These are phyloP conservation scores for Rhamnusium bicolor DNA, from an alignment of 2,888 invertebrate species.

Conservation along the genomic window DNA sequence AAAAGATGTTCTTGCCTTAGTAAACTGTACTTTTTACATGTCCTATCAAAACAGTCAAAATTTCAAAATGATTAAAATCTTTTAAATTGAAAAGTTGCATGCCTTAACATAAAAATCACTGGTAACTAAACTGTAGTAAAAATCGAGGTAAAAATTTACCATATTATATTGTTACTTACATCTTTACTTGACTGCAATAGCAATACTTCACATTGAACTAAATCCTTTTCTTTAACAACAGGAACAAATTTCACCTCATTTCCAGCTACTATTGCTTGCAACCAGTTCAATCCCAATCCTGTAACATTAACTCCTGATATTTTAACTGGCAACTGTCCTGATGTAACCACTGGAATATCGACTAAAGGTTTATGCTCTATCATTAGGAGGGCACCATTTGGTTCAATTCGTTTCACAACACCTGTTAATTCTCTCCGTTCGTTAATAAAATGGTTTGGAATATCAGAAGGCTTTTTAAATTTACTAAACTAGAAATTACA, in stretches of 20 bases:
- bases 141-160: too few relatives aligned
- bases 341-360: slow-evolving; percentile 58
- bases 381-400: slow-evolving; percentile 67
- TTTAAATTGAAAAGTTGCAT: too few relatives aligned
- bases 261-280: slow-evolving; percentile 69
- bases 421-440: slow-evolving; percentile 67
- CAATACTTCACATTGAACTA: slow-evolving; percentile 70
- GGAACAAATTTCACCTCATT: slow-evolving; percentile 69
- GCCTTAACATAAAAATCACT: too few relatives aligned
- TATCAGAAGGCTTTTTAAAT: slow-evolving; percentile 68
- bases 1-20: too few relatives aligned
- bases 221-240: slow-evolving; percentile 68
- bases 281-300: slow-evolving; percentile 71
- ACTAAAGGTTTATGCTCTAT: slow-evolving; percentile 69
- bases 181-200: slow-evolving; percentile 63
- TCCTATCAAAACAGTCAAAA: too few relatives aligned
- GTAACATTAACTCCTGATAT: slow-evolving; percentile 72
- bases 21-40: too few relatives aligned
- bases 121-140: too few relatives aligned
- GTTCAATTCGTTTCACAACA: slow-evolving; percentile 68
- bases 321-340: slow-evolving; percentile 72
- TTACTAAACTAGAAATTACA: slow-evolving; percentile 66
- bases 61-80: too few relatives aligned
- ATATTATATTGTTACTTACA: slow-evolving; percentile 52
- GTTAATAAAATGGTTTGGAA: slow-evolving; percentile 68